phyloP scores from a whole-genome alignment of 2,113 vertebrate species.

The Nesospiza acunhae region DNA sequence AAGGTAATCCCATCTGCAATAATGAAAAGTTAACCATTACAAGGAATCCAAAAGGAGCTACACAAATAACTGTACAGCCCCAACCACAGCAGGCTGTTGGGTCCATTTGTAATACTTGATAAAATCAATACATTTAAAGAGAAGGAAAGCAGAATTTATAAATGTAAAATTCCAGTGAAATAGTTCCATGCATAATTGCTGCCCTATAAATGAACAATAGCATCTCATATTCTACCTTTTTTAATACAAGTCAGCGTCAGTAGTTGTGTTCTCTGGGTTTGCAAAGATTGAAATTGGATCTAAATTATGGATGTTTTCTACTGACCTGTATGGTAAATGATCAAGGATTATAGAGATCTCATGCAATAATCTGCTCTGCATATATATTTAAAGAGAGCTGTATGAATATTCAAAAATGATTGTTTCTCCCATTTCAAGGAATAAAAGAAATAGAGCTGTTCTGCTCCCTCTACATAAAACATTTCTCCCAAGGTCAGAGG shows the following conservation, averaged over 20 bases:
- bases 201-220: not conserved
- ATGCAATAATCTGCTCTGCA: not conserved
- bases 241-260: not conserved
- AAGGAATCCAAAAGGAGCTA: not conserved
- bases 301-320: constrained; percentile 38
- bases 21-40: not conserved
- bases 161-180: not conserved
- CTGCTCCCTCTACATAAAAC: not conserved
- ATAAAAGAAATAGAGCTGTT: not conserved
- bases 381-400: constrained; percentile 17
- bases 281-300: constrained; percentile 13
- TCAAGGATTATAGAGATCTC: not conserved
- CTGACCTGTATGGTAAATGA: constrained; percentile 25
- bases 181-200: not conserved
- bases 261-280: constrained; percentile 1
- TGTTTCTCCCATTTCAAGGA: not conserved
- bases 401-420: not conserved
- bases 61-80: not conserved
- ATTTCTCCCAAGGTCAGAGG: constrained; percentile 41
- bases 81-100: not conserved
- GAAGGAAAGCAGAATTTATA: constrained; percentile 10
- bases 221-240: not conserved
- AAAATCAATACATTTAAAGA: not conserved
- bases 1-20: not conserved
- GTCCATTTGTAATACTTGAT: not conserved